phyloP scores from a whole-genome alignment of 1,140 invertebrate genomes.

The Penaeus vannamei region DNA sequence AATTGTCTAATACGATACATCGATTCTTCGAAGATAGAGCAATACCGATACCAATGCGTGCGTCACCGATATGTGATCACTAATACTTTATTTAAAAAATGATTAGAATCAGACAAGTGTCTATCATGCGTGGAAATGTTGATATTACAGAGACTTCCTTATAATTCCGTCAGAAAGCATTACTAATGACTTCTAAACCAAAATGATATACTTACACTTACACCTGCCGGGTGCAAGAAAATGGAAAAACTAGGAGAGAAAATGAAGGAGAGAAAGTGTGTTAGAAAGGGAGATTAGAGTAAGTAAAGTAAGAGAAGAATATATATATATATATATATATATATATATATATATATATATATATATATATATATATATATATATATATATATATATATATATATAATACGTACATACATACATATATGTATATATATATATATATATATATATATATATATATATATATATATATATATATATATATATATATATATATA shows the following conservation, averaged over 20 bases:
- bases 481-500: slow-evolving; percentile 29
- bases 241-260: slow-evolving; percentile 9
- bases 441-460: not conserved
- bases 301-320: slow-evolving; percentile 13
- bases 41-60: too few species aligned
- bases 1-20: not conserved
- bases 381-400: not conserved
- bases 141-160: too few species aligned
- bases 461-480: slow-evolving; percentile 20
- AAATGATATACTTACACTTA: too few species aligned
- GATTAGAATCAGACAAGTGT: too few species aligned
- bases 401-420: not conserved
- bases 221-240: not conserved
- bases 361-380: slow-evolving; percentile 29
- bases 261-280: slow-evolving; percentile 21
- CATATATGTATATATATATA: too few species aligned
- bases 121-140: too few species aligned
- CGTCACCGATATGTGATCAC: not conserved
- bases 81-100: not conserved
- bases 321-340: slow-evolving; percentile 36
- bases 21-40: too few species aligned
- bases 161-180: too few species aligned
- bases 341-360: slow-evolving; percentile 3
- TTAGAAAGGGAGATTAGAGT: not conserved
- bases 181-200: too few species aligned